Conservation (phyloP, 2,797 vertebrate species). For the Picus viridis region DNA sequence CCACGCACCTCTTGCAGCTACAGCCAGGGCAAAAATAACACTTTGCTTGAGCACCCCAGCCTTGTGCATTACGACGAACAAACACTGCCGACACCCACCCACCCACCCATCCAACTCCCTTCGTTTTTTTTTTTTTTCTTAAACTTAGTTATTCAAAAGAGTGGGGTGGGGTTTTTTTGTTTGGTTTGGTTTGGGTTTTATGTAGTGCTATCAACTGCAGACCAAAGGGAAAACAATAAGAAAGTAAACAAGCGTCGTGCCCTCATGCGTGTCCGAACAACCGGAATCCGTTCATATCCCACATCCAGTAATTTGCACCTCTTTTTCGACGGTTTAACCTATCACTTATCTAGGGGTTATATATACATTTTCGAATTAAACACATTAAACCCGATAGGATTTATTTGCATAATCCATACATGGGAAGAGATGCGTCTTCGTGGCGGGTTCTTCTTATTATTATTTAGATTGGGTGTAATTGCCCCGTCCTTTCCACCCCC, state of each 20-base stretch:
- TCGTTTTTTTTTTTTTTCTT: background rate
- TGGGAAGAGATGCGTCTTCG: background rate
- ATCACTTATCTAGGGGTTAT: constrained; percentile 43
- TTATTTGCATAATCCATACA: constrained; percentile 33
- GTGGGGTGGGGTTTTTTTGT: too few relatives aligned
- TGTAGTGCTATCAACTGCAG: constrained; percentile 32
- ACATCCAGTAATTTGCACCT: constrained; percentile 59
- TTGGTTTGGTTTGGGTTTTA: background rate
- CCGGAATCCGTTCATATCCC: constrained; percentile 46
- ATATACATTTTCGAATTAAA: constrained; percentile 61
- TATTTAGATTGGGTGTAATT: constrained; percentile 37
- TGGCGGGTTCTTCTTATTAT: background rate
- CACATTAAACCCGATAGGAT: constrained; percentile 38
- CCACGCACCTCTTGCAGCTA: background rate
- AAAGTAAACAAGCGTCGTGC: constrained; percentile 29
- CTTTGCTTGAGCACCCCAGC: background rate
- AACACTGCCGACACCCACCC: constrained; percentile 25
- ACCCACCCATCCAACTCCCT: background rate
- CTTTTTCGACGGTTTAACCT: constrained; percentile 60
- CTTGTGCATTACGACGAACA: constrained; percentile 38
- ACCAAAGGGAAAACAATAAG: constrained; percentile 34
- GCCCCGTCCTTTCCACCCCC: background rate
- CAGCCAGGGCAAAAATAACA: background rate
- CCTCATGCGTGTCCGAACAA: constrained; percentile 58
- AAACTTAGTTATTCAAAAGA: constrained; percentile 1